Evolutionary conservation across 2,113 vertebrate species (phyloP), one percentile per base, ranked within the genome.

Genomic region (Chionodraco myersi): DNA sequence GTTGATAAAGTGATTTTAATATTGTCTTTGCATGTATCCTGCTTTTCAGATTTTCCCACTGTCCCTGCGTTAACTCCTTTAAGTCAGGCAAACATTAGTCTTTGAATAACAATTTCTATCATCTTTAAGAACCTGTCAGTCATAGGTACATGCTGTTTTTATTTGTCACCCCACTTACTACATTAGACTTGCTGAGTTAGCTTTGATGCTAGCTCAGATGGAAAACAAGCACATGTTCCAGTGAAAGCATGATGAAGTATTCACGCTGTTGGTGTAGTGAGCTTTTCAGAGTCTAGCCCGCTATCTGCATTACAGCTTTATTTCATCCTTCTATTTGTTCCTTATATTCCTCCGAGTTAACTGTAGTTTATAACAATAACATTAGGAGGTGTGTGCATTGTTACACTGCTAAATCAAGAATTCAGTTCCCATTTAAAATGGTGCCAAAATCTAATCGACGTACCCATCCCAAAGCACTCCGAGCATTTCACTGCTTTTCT

Each of bases 211-310:
- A 59, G 58, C 72, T 80, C 26, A 77, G 78, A 83, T 41, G 21
- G 12, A 84, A 80, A 86, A 83, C 47, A 21, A 77, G 83, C 21
- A 0, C 65, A 48, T 59, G 69, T 74, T 72, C 84, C 21, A 30
- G 63, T 70, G 61, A 78, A 76, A 83, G 71, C 71, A 47, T 52
- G 53, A 84, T 81, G 77, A 67, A 83, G 74, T 79, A 89, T 86
- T 83, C 41, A 79, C 58, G 65, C 14, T 16, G 48, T 51, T 77
- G 57, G 44, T 49, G 61, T 21, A 23, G 15, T 52, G 30, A 66
- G 61, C 44, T 77, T 72, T 34, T 68, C 45, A 18, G 3, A 6
- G 48, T 49, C 65, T 44, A 2, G 54, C 72, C 68, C 8, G 15
- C 56, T 66, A 72, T 60, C 54, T 23, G 6, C n/a, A 59, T 36